Base-by-base conservation (phyloP, 1,140 invertebrate species). In the Sinonovacula constricta region DNA sequence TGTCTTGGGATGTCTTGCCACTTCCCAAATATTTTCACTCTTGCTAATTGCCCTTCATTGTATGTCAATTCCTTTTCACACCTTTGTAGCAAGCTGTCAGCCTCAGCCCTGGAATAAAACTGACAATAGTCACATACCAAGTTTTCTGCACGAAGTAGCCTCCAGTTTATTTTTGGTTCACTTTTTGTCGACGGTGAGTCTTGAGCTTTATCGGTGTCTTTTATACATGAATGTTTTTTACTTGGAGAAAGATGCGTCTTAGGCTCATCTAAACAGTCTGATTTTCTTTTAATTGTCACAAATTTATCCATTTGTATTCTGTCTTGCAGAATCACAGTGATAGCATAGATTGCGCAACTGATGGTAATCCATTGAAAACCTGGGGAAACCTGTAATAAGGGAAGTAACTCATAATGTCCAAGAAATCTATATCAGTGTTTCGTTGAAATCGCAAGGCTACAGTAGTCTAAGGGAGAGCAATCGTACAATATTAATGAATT, bases 11-110 rank as follows among this genome's bases (percentile, higher is more conserved):
- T 93, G 53, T 92, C 88, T 83, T 94, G 93, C 90, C 93, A 93
- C 89, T 94, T 94, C 3, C 94, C 94, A 87, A 93, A 95, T 18
- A 95, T 92, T 81, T 93, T 92, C 18, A 93, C 93, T 90, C 92
- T 92, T 0, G 93, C 89, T 24, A 94, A 85, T 72, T 94, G 92
- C 56, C 88, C 88, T 7, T 72, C 72, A 62, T 87, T 86, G 65
- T 89, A 90, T 30, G 33, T 28, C 1, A 89, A 34, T 22, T 63
- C 71, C 54, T 77, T 69, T 67, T 89, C 86, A 80, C 88, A 87
- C 67, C 81, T 56, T n/a, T 14, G 18, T 4, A 89, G 51, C 0
- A 90, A 53, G 0, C 79, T 18, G 45, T 87, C 86, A 34, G 89
- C 89, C 51, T 88, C 81, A 1, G 22, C 24, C 54, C 76, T 79